Evolutionary conservation across 1,140 invertebrate genomes (phyloP), one percentile per base, ranked within the genome.

Genomic region (Drosophila tsacasi): DNA sequence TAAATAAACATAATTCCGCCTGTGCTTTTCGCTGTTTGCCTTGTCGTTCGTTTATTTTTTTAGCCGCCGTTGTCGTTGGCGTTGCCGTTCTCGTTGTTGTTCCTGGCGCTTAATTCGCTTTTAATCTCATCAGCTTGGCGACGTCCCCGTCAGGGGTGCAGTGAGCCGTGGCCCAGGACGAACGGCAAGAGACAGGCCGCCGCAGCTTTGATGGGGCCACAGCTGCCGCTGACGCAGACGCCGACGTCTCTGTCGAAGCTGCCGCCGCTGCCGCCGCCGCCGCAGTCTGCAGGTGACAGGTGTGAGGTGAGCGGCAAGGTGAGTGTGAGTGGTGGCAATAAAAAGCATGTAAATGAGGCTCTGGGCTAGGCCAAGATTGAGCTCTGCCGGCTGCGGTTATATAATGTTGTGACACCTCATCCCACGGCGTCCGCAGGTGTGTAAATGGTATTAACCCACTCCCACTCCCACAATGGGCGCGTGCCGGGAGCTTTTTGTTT

Each of bases 81-180:
- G 40, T 77, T 37, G 75, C 37, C 40, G 46, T 77, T 37, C 37
- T 40, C 19, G 65, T 64, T 79, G 72, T 73, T 73, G 63, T 59
- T 83, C 67, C 54, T 64, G 73, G 58, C 52, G 77, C 74, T 89
- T 89, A 89, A 89, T 89, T 81, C 64, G 73, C 71, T 72, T 89
- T 87, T 87, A 89, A 89, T 89, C 84, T 89, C 74, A 74, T 81
- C 69, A 81, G 76, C 60, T 76, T 81, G 74, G 55, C 66, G 64
- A 59, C 76, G 50, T 72, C 49, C 76, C 62, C 68, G 62, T 57
- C 63, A 65, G 61, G 66, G 57, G 77, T 63, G 49, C 78, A 84
- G 40, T 86, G 83, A 79, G 75, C 65, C 83, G 37, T 85, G 66
- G 58, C 49, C 79, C 57, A 25, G 30, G 42, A 35, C 52, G 61